Evolutionary conservation across 2,113 vertebrate genomes (phyloP), one percentile per base, ranked within the genome.

Genomic region (Crotalus tigris): DNA sequence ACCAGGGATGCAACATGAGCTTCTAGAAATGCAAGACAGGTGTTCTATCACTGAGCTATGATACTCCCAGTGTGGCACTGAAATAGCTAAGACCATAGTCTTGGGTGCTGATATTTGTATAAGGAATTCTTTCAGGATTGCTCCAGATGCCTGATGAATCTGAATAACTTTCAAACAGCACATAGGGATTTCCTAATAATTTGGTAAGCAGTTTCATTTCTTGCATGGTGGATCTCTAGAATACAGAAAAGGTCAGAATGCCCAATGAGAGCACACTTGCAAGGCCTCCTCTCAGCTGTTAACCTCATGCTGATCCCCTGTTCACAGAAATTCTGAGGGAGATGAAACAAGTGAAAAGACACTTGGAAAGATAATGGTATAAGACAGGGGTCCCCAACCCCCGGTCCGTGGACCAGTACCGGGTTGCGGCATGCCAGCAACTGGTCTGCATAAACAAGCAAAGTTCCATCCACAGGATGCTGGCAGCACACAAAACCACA

Each of bases 1-100:
- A n/a, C 29, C 88, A 89, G 88, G 11, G 39, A 44, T 39, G 54
- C 17, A 39, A 57, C 1, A 54, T 33, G 29, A 29, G 53, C 55
- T 29, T 29, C 29, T 89, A 26, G 4, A 23, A 39, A 46, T 59
- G 33, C 55, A 89, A 26, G 33, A 13, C 55, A 89, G 54, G 23
- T n/a, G 53, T 33, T 88, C n/a, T 57, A 39, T 21, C 21, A 54
- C 17, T 57, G 53, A 44, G 55, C 33, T n/a, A 89, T 46, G 21
- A 39, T 24, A 39, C 55, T 89, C 54, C 13, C 55, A 58, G 39
- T 26, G 10, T 44, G 23, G 4, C 21, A 89, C 24, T 89, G 21
- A 26, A 87, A 90, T 87, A 90, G 59, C 89, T 87, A 89, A 93
- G 61, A 23, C 81, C 51, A 13, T 92, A 94, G 64, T 95, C 59